Conservation (phyloP, 2,113 vertebrate species). For the Sturnus vulgaris region DNA sequence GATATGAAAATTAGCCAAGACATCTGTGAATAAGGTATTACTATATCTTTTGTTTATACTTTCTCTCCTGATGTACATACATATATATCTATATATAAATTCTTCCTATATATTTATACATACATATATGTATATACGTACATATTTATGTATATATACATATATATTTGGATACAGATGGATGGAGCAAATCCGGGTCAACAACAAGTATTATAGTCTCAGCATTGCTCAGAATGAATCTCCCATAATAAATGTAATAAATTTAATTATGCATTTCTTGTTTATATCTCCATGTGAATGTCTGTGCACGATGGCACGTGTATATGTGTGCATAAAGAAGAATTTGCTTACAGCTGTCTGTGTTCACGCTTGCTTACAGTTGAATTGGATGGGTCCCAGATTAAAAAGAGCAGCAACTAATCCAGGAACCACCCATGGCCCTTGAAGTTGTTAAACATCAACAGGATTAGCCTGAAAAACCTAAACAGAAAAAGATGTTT, state of each 20-base stretch:
- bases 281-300: not conserved
- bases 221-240: not conserved
- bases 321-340: not conserved
- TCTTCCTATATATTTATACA: rapidly evolving
- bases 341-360: not conserved
- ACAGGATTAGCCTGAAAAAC: slow-evolving; percentile 5
- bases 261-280: not conserved
- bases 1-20: slow-evolving; percentile 23
- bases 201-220: not conserved
- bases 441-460: not conserved
- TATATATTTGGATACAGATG: rapidly evolving
- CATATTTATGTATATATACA: not conserved
- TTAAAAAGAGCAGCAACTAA: not conserved
- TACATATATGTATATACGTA: rapidly evolving
- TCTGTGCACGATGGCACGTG: rapidly evolving
- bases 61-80: rapidly evolving
- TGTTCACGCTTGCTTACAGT: not conserved
- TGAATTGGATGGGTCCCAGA: not conserved
- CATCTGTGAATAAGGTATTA: not conserved
- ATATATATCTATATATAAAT: not conserved
- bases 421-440: not conserved
- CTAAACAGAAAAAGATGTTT: not conserved
- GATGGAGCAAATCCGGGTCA: not conserved
- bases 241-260: not conserved
- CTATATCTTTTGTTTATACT: not conserved